These are phyloP conservation scores for Lycaena phlaeas DNA, from an alignment of 2,888 invertebrate species.

Conservation along the genomic window DNA sequence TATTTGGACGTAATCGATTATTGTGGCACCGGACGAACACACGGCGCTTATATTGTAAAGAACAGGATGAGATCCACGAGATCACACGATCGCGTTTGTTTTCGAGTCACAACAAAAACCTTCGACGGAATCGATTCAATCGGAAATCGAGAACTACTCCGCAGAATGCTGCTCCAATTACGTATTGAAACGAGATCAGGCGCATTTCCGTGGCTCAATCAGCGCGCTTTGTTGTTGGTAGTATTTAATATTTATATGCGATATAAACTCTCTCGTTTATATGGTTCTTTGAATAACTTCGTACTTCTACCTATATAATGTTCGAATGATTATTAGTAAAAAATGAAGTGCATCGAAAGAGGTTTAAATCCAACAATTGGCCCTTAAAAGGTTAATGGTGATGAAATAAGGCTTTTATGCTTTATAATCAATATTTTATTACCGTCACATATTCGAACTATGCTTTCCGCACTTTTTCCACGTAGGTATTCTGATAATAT, in stretches of 20 bases:
- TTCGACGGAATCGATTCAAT: slow-evolving; percentile 43
- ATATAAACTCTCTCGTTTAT: no score
- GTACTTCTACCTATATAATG: no score
- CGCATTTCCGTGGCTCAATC: slow-evolving; percentile 37
- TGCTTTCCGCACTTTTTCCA: no score
- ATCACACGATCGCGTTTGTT: slow-evolving; percentile 57
- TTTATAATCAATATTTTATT: no score
- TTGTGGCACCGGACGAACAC: slow-evolving; percentile 49
- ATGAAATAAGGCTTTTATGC: no score
- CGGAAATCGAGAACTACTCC: slow-evolving; percentile 47
- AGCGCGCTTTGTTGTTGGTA: slow-evolving; percentile 15
- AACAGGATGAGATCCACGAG: slow-evolving; percentile 60
- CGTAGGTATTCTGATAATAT: no score
- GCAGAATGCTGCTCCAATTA: slow-evolving; percentile 33
- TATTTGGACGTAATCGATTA: slow-evolving; percentile 69
- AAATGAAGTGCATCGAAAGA: no score
- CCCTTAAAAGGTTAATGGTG: no score
- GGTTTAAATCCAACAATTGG: no score
- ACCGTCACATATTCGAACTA: no score
- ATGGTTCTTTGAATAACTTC: no score
- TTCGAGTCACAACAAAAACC: slow-evolving; percentile 51
- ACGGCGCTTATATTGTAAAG: slow-evolving; percentile 51
- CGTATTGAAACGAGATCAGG: slow-evolving; percentile 37
- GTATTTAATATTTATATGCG: not conserved
- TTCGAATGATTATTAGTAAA: no score